Evolutionary conservation across 2,888 invertebrate genomes (phyloP).

Genomic region (Autographa gamma): DNA sequence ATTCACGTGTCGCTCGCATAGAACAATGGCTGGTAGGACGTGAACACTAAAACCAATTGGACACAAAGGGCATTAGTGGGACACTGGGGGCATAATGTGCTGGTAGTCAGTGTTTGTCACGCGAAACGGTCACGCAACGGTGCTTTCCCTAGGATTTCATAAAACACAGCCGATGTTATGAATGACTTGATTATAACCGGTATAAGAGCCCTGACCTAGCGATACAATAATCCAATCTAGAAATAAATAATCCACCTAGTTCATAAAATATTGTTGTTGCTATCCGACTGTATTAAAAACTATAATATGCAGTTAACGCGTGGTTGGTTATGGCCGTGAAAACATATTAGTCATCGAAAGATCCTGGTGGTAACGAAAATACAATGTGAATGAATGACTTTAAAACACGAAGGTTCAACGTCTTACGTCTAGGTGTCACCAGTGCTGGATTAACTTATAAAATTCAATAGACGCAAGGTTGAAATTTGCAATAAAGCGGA

Average conservation of each 20-base stretch:
- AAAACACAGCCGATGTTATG: conserved; percentile 64
- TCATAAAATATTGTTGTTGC: conserved; percentile 11
- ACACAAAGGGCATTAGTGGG: conserved; percentile 76
- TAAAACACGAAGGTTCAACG: conserved; percentile 41
- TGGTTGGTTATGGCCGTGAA: conserved; percentile 42
- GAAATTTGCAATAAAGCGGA: conserved; percentile 45
- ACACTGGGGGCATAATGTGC: conserved; percentile 70
- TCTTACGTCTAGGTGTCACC: conserved; percentile 30
- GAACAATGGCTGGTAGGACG: conserved; percentile 58
- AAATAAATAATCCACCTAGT: conserved; percentile 11
- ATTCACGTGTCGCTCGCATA: conserved; percentile 57
- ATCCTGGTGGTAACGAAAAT: conserved; percentile 52
- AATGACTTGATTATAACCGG: conserved; percentile 70
- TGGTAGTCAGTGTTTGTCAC: conserved; percentile 74
- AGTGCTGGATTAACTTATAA: conserved; percentile 39
- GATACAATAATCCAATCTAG: conserved; percentile 29
- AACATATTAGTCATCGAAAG: conserved; percentile 51
- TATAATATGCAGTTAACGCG: conserved; percentile 40
- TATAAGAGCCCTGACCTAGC: conserved; percentile 37
- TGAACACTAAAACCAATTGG: conserved; percentile 71
- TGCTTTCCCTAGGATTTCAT: conserved; percentile 77
- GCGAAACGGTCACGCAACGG: conserved; percentile 80
- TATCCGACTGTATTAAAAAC: conserved; percentile 25
- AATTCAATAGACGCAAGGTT: conserved; percentile 44
- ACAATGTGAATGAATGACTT: conserved; percentile 28